Evolutionary conservation across 2,888 invertebrate species (phyloP), one percentile per base, ranked within the genome.

Genomic region (Autographa pulchrina): DNA sequence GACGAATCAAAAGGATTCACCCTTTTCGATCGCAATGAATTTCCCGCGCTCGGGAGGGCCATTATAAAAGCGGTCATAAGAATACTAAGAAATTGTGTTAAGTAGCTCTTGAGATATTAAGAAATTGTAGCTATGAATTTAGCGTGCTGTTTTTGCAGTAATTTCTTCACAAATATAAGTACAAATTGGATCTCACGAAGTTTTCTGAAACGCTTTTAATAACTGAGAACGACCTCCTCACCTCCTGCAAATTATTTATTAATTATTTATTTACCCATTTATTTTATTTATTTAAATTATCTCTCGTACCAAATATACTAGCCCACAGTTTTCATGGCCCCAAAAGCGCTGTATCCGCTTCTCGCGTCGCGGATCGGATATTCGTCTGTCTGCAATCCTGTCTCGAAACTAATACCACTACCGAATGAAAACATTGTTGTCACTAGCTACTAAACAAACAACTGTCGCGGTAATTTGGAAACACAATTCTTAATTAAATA

Each of bases 321-420:
- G 41, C 31, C 58, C 83, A 82, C 77, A 16, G 7, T 25, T 65
- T 72, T 77, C 20, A 60, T 86, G 84, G 90, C 90, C 81, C 58
- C 81, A 79, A 62, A 32, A 25, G 41, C 65, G 75, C 81, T 70
- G 86, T 84, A 89, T 89, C 89, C 91, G 88, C 83, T 85, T 82
- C 81, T 85, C 82, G 75, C 83, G 80, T 65, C 83, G 85, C 86
- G 84, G 88, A 88, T 90, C 91, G 93, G 92, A 92, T 91, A 92
- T 92, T 92, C 85, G 89, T 91, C 92, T 92, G 92, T 90, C 88
- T 91, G 85, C 90, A 90, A 90, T 92, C 89, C 90, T 89, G 91
- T 85, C 82, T 82, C 74, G 31, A 69, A 69, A 78, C 78, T 68
- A 72, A 68, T 66, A 74, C 68, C 67, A 63, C 77, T 64, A 70